Base-by-base conservation (phyloP, 2,797 vertebrate species). In the Mastacembelus armatus region DNA sequence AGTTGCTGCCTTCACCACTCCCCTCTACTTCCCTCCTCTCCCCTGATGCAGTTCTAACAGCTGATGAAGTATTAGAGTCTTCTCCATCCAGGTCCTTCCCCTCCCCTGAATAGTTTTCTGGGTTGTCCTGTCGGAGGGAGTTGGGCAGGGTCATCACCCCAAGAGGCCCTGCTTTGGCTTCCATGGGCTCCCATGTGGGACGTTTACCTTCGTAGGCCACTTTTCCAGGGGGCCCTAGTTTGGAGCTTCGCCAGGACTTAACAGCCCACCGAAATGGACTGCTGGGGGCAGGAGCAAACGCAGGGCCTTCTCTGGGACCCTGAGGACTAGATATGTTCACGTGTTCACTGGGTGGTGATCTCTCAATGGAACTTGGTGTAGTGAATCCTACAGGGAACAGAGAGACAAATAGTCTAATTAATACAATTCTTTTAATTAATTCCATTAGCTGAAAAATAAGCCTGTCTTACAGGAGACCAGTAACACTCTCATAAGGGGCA, bases 41-140 rank as follows among this genome's bases (percentile, higher is more conserved):
- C 42, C 71, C 88, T n/a, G 64, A 66, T 2, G 36, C 45, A 21
- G 66, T 18, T 44, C 35, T 70, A 36, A 60, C 39, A 43, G 64
- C 51, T 22, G 60, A 33, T n/a, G 73, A 49, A 50, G 29, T 12
- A 10, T 27, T 67, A 10, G 35, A 39, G 11, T 70, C 75, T 10
- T 89, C 89, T 33, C 77, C 75, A 0, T 90, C 89, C 38, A 82
- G 83, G 52, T 93, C 90, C n/a, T 75, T 92, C 5, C 92, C 94
- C 52, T 93, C 93, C 3, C 94, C 94, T 0, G 94, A 95, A 58
- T 90, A 94, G 77, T 94, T 92, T 55, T 94, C 94, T 1, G 66
- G 83, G 81, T 78, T 86, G 50, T 93, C 93, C 49, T 77, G 83
- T 18, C 8, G 74, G 27, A 80, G 74, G 0, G 80, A 88, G 4